Base-by-base conservation (phyloP, 1,140 invertebrate genomes). In the Oryzaephilus surinamensis region DNA sequence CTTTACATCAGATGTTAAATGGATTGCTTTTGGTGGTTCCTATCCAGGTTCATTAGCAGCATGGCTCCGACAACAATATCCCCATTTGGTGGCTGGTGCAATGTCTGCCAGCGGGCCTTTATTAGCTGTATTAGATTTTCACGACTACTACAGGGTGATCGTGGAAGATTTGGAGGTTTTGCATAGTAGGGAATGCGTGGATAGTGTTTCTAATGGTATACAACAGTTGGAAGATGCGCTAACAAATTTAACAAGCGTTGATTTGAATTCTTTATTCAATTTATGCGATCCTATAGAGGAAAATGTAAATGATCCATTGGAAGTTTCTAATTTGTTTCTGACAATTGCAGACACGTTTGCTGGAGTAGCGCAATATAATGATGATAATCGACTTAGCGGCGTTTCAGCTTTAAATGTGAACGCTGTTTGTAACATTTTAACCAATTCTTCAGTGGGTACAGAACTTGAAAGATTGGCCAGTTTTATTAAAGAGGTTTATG, bases 301-400 rank as follows among this genome's bases (percentile, higher is more conserved):
- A n/a, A 71, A 68, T 12, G 65, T 74, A 27, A 49, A 70, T 28
- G 73, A 72, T 45, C 41, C 49, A 11, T 67, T 80, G 24, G 87
- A 93, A 53, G 72, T 91, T 2, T 67, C 79, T 1, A 92, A 82
- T 56, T 76, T 96, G 8, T 88, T 78, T 54, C 78, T 80, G 51
- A 75, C 70, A 30, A 58, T 95, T 10, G 82, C 88, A 4, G 76
- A 77, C 21, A 88, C 89, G 63, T 81, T 88, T 60, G 82, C 81
- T 3, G 86, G 79, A 20, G 72, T 95, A 30, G 90, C 94, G 0
- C 92, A 97, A 52, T 96, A 97, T 60, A 97, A 95, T 58, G 86
- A 90, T 60, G 92, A 95, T 53, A 95, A 96, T 61, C 68, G 90
- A 27, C 71, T 72, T 4, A 74, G 69, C 53, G 71, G 72, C 21